Base-by-base conservation (phyloP, 1,140 invertebrate species). In the Holcopasites calliopsidis region DNA sequence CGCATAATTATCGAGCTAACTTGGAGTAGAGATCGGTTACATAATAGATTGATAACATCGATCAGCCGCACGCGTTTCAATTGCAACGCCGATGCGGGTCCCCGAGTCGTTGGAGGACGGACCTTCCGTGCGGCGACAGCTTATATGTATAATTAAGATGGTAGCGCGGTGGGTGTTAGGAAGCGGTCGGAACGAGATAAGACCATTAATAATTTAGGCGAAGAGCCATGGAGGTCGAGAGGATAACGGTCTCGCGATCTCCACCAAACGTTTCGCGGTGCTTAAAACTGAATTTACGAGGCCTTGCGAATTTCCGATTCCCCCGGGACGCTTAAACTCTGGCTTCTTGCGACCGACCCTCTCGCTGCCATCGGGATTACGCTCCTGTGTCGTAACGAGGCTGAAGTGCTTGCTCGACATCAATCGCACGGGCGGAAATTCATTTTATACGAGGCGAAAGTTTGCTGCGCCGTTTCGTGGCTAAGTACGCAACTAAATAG, bases 121-220 rank as follows among this genome's bases (percentile, higher is more conserved):
- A 80, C 61, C 49, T 66, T 61, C 66, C 16, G 7, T 7, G 28
- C 16, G 35, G 11, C 47, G 70, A 64, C 47, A n/a, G n/a, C n/a
- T n/a, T n/a, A n/a, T n/a, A 52, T 52, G 31, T 64, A 80, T 80
- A 76, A 80, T 82, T 82, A 70, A 80, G 71, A 72, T n/a, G n/a
- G n/a, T n/a, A n/a, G n/a, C n/a, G n/a, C n/a, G n/a, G n/a, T n/a
- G n/a, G 50, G 18, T 28, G 23, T 61, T 33, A 64, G n/a, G 21
- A 33, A 35, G 13, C 42, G 52, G 33, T 65, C 42, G 55, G 47
- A 80, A 80, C 42, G 72, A 64, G 73, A 80, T 35, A 44, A 66
- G 33, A n/a, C 75, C 52, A 71, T 82, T 82, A 77, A 82, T 81
- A 81, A 82, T 82, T 81, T 47, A 57, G 38, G 55, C 52, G 40